Base-by-base conservation (phyloP, 2,888 invertebrate genomes). In the Plagodis dolabraria region DNA sequence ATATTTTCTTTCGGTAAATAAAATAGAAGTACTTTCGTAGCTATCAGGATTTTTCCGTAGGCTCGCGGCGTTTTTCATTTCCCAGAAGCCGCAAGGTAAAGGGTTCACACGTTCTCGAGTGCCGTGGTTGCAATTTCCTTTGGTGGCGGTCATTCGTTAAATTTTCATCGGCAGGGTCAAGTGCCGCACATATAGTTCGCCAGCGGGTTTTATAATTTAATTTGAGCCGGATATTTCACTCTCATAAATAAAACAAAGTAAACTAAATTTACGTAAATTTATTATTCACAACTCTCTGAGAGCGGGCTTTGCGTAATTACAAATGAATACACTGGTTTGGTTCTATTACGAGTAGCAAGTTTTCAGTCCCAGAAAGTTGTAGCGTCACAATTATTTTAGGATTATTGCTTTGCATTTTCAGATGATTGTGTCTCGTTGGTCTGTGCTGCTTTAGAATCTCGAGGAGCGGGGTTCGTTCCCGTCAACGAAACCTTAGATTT, bases 71-170 rank as follows among this genome's bases (percentile, higher is more conserved):
- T 66, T 77, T 77, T 77, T 74, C 70, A 76, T 76, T 77, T 74
- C 68, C 67, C 70, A 69, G 69, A 66, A 75, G 74, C 76, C 71
- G 64, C 75, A 75, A 76, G 76, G 76, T 76, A 82, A 79, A 81
- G 78, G 83, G 79, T 77, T 79, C 75, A 74, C 80, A 78, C 80
- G 77, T 75, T 71, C 71, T 69, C 71, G 63, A 72, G 48, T 69
- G 69, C 70, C 68, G 79, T 71, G 76, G 78, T 72, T 76, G 82
- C 82, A 86, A 85, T 84, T 82, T 85, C 82, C 85, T 85, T 85
- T 86, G 82, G 85, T 80, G 82, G 82, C 76, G 74, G 73, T 74
- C 79, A 80, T 85, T 86, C 85, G 85, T 87, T 86, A 87, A 86
- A 83, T 78, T 86, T 86, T 85, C 82, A 87, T 79, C 72, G 76